Conservation (phyloP, 2,113 vertebrate species). For the Thamnophis sirtalis region DNA sequence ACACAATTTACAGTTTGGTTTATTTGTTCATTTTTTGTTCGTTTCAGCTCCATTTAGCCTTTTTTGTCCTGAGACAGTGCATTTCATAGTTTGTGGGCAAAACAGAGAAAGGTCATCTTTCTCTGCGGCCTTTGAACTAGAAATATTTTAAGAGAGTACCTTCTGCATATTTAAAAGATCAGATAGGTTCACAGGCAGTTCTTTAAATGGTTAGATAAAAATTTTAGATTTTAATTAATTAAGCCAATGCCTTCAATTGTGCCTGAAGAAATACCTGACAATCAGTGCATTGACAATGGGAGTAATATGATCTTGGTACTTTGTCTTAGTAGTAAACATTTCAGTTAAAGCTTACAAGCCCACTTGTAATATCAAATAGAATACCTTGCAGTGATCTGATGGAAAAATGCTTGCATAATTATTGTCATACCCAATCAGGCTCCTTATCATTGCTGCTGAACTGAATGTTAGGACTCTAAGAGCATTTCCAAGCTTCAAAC, state of each 20-base stretch:
- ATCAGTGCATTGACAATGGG: neutral
- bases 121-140: neutral
- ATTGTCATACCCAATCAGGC: neutral
- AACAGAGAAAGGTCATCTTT: neutral
- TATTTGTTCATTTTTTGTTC: neutral
- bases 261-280: neutral
- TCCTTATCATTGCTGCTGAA: neutral
- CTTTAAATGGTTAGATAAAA: neutral
- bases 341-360: neutral
- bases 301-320: neutral
- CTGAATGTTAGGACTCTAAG: neutral
- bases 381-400: neutral
- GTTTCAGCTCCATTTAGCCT: neutral
- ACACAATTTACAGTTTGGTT: neutral
- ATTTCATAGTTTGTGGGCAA: neutral
- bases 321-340: neutral
- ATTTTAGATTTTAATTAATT: neutral
- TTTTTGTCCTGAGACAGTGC: neutral
- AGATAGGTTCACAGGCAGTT: neutral
- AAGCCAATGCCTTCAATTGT: neutral
- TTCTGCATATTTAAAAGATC: neutral
- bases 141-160: neutral
- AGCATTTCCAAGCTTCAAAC: neutral
- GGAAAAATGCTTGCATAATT: neutral
- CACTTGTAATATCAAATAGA: neutral